Evolutionary conservation across 2,888 invertebrate genomes (phyloP).

Genomic region (Metacarcinus magister): DNA sequence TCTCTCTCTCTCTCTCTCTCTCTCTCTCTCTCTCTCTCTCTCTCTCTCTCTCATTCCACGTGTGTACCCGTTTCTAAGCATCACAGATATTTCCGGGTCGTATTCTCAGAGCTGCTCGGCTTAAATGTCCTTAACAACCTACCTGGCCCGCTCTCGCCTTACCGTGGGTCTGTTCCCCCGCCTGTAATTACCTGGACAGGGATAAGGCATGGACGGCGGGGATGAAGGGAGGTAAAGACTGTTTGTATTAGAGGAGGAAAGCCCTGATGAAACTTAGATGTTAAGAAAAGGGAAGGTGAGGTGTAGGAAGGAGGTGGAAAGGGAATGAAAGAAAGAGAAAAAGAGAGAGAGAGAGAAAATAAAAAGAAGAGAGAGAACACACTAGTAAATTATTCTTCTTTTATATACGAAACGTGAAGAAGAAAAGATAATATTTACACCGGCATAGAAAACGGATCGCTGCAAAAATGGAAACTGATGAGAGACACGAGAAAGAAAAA

Average conservation of each 20-base stretch:
- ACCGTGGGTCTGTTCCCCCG: not conserved
- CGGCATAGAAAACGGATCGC: not conserved
- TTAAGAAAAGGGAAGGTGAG: too few relatives aligned
- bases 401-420: not conserved
- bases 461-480: not conserved
- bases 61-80: too few relatives aligned
- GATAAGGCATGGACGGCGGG: too few relatives aligned
- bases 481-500: not conserved
- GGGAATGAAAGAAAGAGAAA: not conserved
- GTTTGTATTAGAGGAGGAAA: too few relatives aligned
- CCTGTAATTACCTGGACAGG: not conserved
- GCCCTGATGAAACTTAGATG: too few relatives aligned
- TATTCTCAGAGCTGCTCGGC: too few relatives aligned
- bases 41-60: too few relatives aligned
- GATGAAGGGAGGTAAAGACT: too few relatives aligned
- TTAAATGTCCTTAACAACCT: too few relatives aligned
- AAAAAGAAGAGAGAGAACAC: not conserved
- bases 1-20: constrained; percentile 14
- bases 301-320: too few relatives aligned
- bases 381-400: not conserved
- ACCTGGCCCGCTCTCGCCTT: not conserved
- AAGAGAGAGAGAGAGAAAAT: not conserved
- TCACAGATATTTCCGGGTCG: too few relatives aligned
- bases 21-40: not conserved
- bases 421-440: not conserved